Evolutionary conservation across 2,888 invertebrate species (phyloP).

Genomic region (Portevinia maculata): DNA sequence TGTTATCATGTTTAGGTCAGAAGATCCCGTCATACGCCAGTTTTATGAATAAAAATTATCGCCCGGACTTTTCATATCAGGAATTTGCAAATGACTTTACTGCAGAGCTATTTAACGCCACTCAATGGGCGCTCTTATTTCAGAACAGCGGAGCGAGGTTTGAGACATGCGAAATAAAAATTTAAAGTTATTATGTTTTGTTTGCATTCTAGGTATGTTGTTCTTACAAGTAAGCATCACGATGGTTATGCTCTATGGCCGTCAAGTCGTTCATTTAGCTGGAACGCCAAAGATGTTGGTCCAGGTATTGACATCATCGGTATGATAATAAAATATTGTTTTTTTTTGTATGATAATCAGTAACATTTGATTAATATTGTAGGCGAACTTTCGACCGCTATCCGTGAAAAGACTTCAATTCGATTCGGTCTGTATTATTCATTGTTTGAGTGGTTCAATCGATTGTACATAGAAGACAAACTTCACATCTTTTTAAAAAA

Average conservation of each 20-base stretch:
- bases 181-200: conserved; percentile 44
- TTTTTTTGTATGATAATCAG: conserved; percentile 78
- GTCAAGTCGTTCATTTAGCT: conserved; percentile 91
- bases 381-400: conserved; percentile 87
- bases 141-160: conserved; percentile 93
- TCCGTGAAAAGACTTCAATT: conserved; percentile 85
- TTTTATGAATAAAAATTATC: conserved; percentile 93
- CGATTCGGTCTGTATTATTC: conserved; percentile 94
- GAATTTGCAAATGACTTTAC: conserved; percentile 95
- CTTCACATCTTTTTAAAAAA: conserved; percentile 85
- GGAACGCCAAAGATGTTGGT: conserved; percentile 92
- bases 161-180: background rate
- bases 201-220: conserved; percentile 86
- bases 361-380: conserved; percentile 6
- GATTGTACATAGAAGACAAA: conserved; percentile 89
- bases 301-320: conserved; percentile 90
- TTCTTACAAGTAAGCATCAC: conserved; percentile 94
- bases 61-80: conserved; percentile 93
- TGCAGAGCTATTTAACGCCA: conserved; percentile 94
- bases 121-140: conserved; percentile 93
- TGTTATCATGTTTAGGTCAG: conserved; percentile 78
- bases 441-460: conserved; percentile 94
- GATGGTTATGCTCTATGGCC: conserved; percentile 94
- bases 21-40: conserved; percentile 83
- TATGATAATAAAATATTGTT: conserved; percentile 66